A percentile compares a stretch with the other conserved stretches of the same genome.
Conservation (phyloP, 2,888 invertebrate species). For the Tetragnatha montana region DNA sequence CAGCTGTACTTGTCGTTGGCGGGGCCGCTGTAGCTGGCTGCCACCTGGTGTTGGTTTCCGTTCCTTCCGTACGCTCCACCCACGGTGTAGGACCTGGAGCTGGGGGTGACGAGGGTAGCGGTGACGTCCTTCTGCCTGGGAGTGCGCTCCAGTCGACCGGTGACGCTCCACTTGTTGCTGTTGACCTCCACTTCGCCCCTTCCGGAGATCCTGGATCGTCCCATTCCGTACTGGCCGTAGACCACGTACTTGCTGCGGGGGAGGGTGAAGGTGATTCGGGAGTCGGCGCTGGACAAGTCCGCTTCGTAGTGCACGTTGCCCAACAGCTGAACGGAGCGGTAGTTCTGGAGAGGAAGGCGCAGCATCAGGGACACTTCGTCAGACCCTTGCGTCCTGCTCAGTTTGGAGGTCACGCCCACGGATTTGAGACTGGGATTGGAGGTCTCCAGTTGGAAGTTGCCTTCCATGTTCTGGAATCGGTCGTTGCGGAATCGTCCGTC, state of each 20-base stretch:
- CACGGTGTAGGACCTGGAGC: constrained; percentile 36
- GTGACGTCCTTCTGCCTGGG: constrained; percentile 40
- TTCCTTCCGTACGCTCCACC: constrained; percentile 45
- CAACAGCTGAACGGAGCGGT: constrained; percentile 41
- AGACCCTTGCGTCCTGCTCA: constrained; percentile 40
- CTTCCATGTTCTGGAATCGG: constrained; percentile 53
- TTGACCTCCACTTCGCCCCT: constrained; percentile 48
- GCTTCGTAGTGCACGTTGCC: constrained; percentile 58
- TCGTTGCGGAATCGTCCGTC: constrained; percentile 59
- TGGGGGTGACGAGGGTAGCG: constrained; percentile 36
- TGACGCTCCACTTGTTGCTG: constrained; percentile 34
- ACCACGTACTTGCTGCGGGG: constrained; percentile 50
- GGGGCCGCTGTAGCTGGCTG: constrained; percentile 50
- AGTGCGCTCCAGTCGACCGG: constrained; percentile 34
- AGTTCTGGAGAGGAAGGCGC: constrained; percentile 46
- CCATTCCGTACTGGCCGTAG: constrained; percentile 54
- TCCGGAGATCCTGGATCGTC: constrained; percentile 29
- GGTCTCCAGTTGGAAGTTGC: constrained; percentile 61
- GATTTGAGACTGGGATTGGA: constrained; percentile 49
- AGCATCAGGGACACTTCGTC: constrained; percentile 67
- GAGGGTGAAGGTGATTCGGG: constrained; percentile 65
- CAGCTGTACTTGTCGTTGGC: constrained; percentile 38
- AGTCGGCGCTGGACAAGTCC: constrained; percentile 57
- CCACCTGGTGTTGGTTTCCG: constrained; percentile 34
- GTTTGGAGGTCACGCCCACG: constrained; percentile 59